Percentiles rank a stretch among this genome's conserved stretches.
phyloP scores from a whole-genome alignment of 1,140 invertebrate species.

The Bombus polaris region DNA sequence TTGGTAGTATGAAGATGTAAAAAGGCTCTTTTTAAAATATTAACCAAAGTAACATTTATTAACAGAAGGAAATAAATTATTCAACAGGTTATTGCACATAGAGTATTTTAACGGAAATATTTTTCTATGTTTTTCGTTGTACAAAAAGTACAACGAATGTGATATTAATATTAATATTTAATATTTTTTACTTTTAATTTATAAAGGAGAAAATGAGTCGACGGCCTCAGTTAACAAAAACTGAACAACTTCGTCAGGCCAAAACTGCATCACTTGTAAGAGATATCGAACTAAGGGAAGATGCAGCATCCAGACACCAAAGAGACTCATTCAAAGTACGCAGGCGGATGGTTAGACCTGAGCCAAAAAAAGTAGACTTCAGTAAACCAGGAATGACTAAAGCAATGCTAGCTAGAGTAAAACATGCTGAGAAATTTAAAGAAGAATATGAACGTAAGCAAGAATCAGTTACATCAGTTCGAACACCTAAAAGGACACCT shows the following conservation, averaged over 20 bases:
- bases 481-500: constrained; percentile 47
- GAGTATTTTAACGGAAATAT: not conserved
- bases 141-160: not conserved
- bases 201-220: constrained; percentile 36
- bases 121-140: not conserved
- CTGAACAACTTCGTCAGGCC: constrained; percentile 59
- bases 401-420: constrained; percentile 68
- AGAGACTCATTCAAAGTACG: not conserved
- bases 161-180: not conserved
- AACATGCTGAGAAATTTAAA: constrained; percentile 62
- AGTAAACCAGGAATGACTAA: constrained; percentile 68
- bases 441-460: constrained; percentile 59
- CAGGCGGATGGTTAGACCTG: not conserved
- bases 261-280: constrained; percentile 53
- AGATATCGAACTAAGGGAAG: constrained; percentile 15
- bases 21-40: not conserved
- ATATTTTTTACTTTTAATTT: not conserved
- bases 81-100: constrained; percentile 19
- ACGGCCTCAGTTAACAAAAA: constrained; percentile 50
- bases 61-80: constrained; percentile 11
- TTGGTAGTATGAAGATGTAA: constrained; percentile 13
- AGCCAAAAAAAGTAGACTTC: constrained; percentile 69
- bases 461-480: constrained; percentile 10
- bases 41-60: not conserved
- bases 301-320: not conserved